Evolutionary conservation across 2,113 vertebrate genomes (phyloP).

Genomic region (Menidia beryllina): DNA sequence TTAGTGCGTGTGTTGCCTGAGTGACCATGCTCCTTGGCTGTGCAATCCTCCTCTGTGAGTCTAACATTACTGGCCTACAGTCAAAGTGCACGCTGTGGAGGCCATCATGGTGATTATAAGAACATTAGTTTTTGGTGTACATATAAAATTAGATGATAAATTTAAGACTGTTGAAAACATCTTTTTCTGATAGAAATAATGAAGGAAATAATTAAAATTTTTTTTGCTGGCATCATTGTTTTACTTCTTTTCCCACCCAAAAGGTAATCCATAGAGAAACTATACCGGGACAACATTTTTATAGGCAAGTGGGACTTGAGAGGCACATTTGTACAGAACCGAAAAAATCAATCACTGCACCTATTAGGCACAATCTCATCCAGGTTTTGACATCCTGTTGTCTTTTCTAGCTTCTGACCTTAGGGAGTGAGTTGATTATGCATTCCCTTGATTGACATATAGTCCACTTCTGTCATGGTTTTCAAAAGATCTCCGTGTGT

Average conservation of each 20-base stretch:
- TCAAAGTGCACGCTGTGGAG: background rate
- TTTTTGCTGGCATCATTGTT: background rate
- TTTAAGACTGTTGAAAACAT: background rate
- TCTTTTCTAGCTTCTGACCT: background rate
- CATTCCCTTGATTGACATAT: constrained; percentile 4
- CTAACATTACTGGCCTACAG: constrained; percentile 20
- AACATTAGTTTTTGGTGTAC: background rate
- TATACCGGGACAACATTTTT: background rate
- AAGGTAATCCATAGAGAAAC: constrained; percentile 1
- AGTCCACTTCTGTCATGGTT: background rate
- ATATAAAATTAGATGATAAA: background rate
- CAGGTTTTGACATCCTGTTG: background rate
- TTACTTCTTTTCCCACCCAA: background rate
- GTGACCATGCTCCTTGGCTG: constrained; percentile 28
- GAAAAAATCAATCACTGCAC: background rate
- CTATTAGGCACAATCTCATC: background rate
- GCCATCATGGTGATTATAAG: background rate
- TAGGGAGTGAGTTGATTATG: background rate
- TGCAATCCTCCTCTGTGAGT: constrained; percentile 13
- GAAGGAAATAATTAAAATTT: background rate
- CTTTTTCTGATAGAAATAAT: background rate
- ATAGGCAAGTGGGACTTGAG: background rate
- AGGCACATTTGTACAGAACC: background rate
- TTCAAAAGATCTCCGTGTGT: no score
- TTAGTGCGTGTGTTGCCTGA: constrained; percentile 53